These are phyloP conservation scores for Leucophenga montana DNA, from an alignment of 2,888 invertebrate species.

Conservation along the genomic window DNA sequence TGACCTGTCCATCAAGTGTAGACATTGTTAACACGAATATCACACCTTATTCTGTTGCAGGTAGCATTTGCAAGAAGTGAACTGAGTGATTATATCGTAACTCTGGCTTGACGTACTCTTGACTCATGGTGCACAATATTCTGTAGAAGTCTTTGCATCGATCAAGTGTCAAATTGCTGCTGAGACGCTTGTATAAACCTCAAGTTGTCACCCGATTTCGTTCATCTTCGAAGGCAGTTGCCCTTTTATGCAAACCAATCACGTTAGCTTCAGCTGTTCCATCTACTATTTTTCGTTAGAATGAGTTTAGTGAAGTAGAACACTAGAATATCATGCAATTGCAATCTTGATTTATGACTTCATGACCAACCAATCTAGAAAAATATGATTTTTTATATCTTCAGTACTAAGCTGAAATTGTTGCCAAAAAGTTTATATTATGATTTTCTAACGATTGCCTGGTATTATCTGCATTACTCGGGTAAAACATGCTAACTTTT, in stretches of 20 bases:
- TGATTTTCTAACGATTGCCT: too few relatives aligned
- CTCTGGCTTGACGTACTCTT: slow-evolving; percentile 6
- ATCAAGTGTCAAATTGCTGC: slow-evolving; percentile 52
- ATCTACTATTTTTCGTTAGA: not conserved
- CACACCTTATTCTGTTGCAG: slow-evolving; percentile 19
- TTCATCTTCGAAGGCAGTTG: not conserved
- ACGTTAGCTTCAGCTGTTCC: not conserved
- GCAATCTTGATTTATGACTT: slow-evolving; percentile 61
- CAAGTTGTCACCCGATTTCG: slow-evolving; percentile 28
- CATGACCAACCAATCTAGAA: slow-evolving; percentile 55
- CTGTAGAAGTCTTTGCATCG: slow-evolving; percentile 38
- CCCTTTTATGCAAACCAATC: not conserved
- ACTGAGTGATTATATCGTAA: not conserved
- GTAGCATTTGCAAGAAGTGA: not conserved
- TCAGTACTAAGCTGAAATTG: not conserved
- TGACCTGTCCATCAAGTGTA: slow-evolving; percentile 9
- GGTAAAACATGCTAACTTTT: too few relatives aligned
- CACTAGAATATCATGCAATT: slow-evolving; percentile 53
- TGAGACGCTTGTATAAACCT: slow-evolving; percentile 19
- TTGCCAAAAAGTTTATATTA: slow-evolving; percentile 24
- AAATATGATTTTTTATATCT: not conserved
- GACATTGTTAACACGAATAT: slow-evolving; percentile 11
- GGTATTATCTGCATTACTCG: too few relatives aligned
- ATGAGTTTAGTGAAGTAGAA: not conserved
- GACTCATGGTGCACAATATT: not conserved